Percentiles rank a stretch among this genome's conserved stretches.
phyloP scores from a whole-genome alignment of 2,113 vertebrate genomes.

The Uria aalge region DNA sequence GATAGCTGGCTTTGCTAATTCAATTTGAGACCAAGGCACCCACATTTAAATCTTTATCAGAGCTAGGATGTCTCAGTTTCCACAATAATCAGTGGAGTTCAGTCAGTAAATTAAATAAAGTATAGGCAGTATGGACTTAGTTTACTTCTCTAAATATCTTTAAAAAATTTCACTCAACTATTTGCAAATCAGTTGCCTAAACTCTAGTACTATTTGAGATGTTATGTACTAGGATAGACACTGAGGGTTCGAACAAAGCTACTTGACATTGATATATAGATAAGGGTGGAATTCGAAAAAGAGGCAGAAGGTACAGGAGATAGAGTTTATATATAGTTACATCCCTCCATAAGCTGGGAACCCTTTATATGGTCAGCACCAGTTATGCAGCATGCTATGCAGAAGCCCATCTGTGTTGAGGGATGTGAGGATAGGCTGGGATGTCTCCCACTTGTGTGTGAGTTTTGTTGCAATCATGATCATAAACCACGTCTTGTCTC shows the following conservation, averaged over 20 bases:
- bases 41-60: neutral
- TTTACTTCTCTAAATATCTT: neutral
- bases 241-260: neutral
- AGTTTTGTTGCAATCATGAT: neutral
- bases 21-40: neutral
- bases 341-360: neutral
- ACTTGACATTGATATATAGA: neutral
- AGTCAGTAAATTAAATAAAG: neutral
- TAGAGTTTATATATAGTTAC: neutral
- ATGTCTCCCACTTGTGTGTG: neutral
- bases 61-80: neutral
- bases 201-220: neutral
- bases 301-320: neutral
- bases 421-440: neutral
- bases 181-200: neutral
- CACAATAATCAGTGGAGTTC: neutral
- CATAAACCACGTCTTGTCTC: neutral
- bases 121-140: neutral
- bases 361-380: rapidly evolving
- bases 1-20: neutral
- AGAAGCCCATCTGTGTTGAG: neutral
- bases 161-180: neutral
- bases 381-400: no score
- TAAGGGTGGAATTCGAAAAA: neutral
- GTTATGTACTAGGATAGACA: neutral